Evolutionary conservation across 2,113 vertebrate species (phyloP), one percentile per base, ranked within the genome.

Genomic region (Regulus satrapa): DNA sequence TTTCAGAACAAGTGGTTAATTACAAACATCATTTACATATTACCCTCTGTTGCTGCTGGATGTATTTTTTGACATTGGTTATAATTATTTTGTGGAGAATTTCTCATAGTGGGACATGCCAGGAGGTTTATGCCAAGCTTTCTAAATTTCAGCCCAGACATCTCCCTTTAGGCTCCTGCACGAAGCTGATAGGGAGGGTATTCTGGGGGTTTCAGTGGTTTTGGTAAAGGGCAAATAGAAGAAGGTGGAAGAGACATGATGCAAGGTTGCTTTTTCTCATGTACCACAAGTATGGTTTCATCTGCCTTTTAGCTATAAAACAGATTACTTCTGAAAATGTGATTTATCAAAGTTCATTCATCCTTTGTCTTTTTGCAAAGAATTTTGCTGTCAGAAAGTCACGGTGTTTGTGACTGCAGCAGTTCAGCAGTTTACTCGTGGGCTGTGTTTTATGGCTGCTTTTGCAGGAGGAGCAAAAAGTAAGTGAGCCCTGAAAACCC

Each of bases 1-100:
- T 93, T 83, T 77, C 91, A 80, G 90, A 93, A 79, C 58, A 88
- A 92, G 90, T 82, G 43, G 88, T 85, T 93, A 94, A 91, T 94
- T 96, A 89, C 89, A 77, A 86, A 74, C 56, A 85, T 20, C 3
- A 72, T 96, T 95, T 89, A 89, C 45, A 62, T 94, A 76, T 90
- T 82, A 82, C 68, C 73, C 43, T 72, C 24, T 89, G 28, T 45
- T 71, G 58, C 73, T 91, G 19, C 56, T 96, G 17, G 68, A 36
- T 85, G 54, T 92, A 59, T 93, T 95, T 95, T 48, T 85, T 96
- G 80, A 56, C 8, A 25, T 40, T 41, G 31, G 14, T 74, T 80
- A 10, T 64, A 80, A 66, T 80, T 87, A n/a, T 73, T 54, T 45
- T 72, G 51, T 63, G 82, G 45, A 58, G 43, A 71, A 62, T 68